Conservation (phyloP, 2,888 invertebrate genomes). For the Tiphia femorata region DNA sequence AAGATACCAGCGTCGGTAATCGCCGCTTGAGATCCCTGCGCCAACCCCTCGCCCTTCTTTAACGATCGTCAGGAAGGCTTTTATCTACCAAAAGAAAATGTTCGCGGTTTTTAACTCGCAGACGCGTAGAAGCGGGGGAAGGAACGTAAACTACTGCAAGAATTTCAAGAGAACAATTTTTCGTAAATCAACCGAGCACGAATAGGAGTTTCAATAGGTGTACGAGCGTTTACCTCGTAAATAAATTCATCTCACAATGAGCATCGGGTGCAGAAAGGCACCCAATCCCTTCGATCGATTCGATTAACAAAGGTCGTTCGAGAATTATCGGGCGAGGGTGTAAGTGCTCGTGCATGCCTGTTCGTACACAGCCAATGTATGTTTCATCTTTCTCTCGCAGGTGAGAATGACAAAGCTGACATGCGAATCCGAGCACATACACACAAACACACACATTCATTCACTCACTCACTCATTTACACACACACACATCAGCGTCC, state of each 20-base stretch:
- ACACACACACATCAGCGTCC: conserved; percentile 1
- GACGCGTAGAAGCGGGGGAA: too few relatives aligned
- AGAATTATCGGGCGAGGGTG: conserved; percentile 24
- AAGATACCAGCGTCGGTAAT: conserved; percentile 33
- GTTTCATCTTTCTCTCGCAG: background rate
- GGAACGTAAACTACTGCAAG: too few relatives aligned
- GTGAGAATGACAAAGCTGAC: background rate
- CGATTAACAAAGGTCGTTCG: background rate
- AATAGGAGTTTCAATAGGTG: too few relatives aligned
- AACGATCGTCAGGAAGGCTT: conserved; percentile 23
- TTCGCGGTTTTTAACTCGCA: background rate
- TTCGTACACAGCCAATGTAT: conserved; percentile 2
- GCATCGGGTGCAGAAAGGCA: too few relatives aligned
- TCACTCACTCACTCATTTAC: background rate
- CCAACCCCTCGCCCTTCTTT: conserved; percentile 23
- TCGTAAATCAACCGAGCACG: too few relatives aligned
- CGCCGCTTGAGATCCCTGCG: conserved; percentile 27
- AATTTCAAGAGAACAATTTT: too few relatives aligned
- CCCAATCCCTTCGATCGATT: background rate
- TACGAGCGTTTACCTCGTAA: too few relatives aligned
- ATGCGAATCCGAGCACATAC: background rate
- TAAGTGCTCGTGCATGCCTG: conserved; percentile 16
- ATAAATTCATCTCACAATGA: too few relatives aligned
- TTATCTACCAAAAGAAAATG: conserved; percentile 18
- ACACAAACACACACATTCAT: background rate